A percentile compares a stretch with the other conserved stretches of the same genome.
phyloP scores from a whole-genome alignment of 2,113 vertebrate species.

The Zootoca vivipara region DNA sequence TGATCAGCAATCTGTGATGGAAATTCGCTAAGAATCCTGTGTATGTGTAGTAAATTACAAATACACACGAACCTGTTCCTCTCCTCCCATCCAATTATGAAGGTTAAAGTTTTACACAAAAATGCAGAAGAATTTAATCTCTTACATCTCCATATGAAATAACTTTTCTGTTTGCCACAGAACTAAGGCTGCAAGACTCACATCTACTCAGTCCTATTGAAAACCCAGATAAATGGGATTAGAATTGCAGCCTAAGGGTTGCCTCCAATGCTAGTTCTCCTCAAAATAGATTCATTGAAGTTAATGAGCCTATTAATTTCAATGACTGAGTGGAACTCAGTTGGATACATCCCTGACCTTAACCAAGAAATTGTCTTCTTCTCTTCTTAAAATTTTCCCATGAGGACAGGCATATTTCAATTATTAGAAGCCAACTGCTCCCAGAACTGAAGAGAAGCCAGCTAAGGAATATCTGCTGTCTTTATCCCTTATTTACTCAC shows the following conservation, averaged over 20 bases:
- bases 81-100: not conserved
- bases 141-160: not conserved
- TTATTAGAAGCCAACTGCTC: not conserved
- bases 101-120: not conserved
- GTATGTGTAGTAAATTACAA: not conserved
- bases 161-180: not conserved
- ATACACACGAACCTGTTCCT: not conserved
- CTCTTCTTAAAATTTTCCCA: not conserved
- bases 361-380: not conserved
- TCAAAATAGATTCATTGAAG: no score
- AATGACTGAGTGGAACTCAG: no score
- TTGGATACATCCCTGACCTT: no score
- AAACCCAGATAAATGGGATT: no score
- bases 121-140: not conserved
- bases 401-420: fast-evolving
- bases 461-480: not conserved
- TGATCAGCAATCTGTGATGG: not conserved
- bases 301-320: no score
- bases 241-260: no score
- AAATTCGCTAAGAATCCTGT: not conserved
- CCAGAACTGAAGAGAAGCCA: not conserved
- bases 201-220: no score
- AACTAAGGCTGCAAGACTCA: not conserved
- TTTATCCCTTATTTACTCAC: constrained; percentile 42
- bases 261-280: no score